Evolutionary conservation across 2,113 vertebrate genomes (phyloP).

Genomic region (Ammodramus savannarum): DNA sequence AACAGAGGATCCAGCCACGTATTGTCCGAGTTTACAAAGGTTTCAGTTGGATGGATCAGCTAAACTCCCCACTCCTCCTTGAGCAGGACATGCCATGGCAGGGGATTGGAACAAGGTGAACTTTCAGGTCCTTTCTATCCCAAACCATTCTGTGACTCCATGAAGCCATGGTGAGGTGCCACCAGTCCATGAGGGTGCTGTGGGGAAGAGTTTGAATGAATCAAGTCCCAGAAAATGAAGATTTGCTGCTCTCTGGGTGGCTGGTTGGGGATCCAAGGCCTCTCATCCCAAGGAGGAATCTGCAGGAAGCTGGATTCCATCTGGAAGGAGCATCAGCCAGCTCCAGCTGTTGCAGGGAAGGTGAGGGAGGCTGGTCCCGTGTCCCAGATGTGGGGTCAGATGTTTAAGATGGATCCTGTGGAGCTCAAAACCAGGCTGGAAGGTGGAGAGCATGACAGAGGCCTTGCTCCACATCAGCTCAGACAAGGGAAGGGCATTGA

Average conservation of each 20-base stretch:
- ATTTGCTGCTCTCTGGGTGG: not conserved
- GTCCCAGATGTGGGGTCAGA: not conserved
- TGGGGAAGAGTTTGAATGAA: not conserved
- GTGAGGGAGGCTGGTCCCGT: not conserved
- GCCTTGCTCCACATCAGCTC: not conserved
- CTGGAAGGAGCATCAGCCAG: not conserved
- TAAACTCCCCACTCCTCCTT: not conserved
- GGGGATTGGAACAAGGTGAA: not conserved
- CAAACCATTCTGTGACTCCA: not conserved
- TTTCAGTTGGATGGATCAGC: not conserved
- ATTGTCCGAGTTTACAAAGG: not conserved
- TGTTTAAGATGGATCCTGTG: not conserved
- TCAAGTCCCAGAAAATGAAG: accelerated
- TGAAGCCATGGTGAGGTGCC: not conserved
- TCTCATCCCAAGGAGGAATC: not conserved
- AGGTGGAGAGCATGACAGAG: not conserved
- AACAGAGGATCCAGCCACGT: accelerated
- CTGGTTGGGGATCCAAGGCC: too few species aligned
- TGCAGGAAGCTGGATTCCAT: not conserved
- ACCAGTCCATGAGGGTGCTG: accelerated
- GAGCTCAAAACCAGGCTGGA: not conserved
- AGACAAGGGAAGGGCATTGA: too few species aligned
- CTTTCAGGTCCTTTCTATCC: not conserved
- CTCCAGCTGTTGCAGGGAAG: not conserved
- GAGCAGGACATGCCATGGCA: not conserved